A percentile compares a stretch with the other conserved stretches of the same genome.
Evolutionary conservation across 2,113 vertebrate species (phyloP).

Genomic region (Indicator indicator): DNA sequence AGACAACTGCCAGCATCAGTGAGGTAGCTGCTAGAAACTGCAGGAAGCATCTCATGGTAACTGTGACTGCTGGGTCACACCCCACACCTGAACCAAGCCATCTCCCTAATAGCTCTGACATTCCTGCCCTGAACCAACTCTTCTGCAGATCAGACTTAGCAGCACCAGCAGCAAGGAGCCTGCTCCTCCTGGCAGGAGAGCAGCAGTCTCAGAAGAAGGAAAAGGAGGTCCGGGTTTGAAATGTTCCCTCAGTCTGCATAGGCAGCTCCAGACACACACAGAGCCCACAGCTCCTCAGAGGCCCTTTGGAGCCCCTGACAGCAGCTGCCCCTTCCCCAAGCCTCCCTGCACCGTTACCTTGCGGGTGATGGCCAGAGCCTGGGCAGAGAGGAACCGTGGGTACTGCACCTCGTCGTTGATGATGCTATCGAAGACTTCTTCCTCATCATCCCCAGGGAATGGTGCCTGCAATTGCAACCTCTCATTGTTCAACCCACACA

Average conservation of each 20-base stretch:
- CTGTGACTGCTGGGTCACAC: background rate
- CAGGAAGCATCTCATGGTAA: background rate
- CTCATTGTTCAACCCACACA: background rate
- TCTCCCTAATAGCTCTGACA: background rate
- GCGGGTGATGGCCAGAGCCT: constrained; percentile 85
- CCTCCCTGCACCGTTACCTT: constrained; percentile 78
- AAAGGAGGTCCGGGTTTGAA: background rate
- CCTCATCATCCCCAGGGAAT: constrained; percentile 95
- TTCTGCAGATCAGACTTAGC: background rate
- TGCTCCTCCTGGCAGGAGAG: background rate
- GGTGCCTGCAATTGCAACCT: constrained; percentile 82
- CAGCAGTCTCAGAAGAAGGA: background rate
- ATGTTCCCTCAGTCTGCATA: background rate
- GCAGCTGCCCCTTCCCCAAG: background rate
- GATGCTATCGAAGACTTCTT: constrained; percentile 97
- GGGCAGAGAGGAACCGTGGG: constrained; percentile 84
- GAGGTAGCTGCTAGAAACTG: background rate
- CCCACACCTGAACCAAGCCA: background rate
- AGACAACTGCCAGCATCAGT: background rate
- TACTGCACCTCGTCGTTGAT: constrained; percentile 89
- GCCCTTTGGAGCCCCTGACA: background rate
- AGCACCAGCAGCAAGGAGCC: background rate
- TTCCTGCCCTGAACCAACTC: background rate
- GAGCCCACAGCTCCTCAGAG: background rate
- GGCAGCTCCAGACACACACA: background rate